These are phyloP conservation scores for Cyanistes caeruleus DNA, from an alignment of 2,113 vertebrate genomes.

Conservation along the genomic window DNA sequence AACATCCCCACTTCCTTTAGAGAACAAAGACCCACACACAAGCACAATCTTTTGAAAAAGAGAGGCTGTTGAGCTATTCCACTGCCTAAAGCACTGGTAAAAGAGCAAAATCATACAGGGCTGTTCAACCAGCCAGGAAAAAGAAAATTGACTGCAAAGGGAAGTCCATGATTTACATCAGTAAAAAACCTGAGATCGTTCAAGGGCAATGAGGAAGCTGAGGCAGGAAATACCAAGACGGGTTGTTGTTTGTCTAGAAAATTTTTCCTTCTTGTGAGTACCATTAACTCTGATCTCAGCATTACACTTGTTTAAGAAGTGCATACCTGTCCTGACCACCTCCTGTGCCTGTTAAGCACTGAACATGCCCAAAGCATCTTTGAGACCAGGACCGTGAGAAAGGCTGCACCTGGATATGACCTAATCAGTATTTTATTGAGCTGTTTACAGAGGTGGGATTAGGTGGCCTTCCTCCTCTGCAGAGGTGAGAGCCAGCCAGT, in stretches of 20 bases:
- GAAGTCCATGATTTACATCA: background rate
- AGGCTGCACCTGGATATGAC: background rate
- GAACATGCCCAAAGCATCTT: rapidly evolving
- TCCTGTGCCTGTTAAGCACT: background rate
- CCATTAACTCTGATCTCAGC: background rate
- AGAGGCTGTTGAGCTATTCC: background rate
- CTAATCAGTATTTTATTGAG: background rate
- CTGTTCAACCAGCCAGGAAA: background rate
- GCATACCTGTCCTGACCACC: background rate
- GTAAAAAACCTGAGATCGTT: background rate
- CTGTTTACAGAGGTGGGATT: background rate
- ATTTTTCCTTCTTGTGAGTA: background rate
- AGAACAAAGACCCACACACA: background rate
- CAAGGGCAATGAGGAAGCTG: conserved; percentile 1
- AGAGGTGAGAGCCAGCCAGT: background rate
- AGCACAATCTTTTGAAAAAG: background rate
- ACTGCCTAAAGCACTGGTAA: background rate
- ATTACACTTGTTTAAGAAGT: background rate
- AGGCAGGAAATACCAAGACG: background rate
- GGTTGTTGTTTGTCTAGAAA: background rate
- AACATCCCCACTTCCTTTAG: background rate
- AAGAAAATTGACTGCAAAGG: background rate
- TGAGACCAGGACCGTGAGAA: background rate
- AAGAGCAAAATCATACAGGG: background rate
- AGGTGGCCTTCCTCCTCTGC: background rate